phyloP scores from a whole-genome alignment of 2,888 invertebrate species.

The Lamellibrachia satsuma region DNA sequence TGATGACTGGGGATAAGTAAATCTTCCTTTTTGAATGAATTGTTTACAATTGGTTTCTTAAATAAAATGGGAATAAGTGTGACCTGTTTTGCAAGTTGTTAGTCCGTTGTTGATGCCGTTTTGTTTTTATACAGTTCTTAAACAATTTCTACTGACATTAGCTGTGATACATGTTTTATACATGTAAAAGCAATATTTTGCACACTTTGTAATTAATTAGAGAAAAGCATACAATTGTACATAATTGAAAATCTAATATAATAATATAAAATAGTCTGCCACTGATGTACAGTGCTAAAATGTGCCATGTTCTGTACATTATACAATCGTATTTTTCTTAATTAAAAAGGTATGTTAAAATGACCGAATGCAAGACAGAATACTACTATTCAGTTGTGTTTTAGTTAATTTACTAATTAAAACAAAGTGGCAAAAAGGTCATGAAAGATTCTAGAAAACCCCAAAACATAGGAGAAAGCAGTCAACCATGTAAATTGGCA shows the following conservation, averaged over 20 bases:
- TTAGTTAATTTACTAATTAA: too few species aligned
- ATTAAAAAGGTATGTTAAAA: too few species aligned
- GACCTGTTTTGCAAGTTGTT: neutral
- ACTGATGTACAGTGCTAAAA: neutral
- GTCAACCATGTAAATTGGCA: too few species aligned
- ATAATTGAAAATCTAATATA: neutral
- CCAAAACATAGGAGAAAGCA: too few species aligned
- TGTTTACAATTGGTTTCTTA: neutral
- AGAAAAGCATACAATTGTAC: neutral
- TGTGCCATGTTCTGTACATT: neutral
- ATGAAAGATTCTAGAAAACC: too few species aligned
- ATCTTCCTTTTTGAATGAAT: neutral
- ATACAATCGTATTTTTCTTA: too few species aligned
- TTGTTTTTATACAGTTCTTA: neutral
- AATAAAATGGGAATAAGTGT: neutral
- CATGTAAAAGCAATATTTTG: neutral
- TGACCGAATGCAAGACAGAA: too few species aligned
- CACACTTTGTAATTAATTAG: neutral
- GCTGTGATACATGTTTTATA: neutral
- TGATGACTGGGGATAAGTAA: neutral
- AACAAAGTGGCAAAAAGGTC: too few species aligned
- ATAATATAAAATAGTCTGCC: neutral
- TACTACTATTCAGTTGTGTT: too few species aligned
- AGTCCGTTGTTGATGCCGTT: neutral
- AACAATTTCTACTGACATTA: neutral